Percentiles rank a stretch among this genome's conserved stretches.
These are phyloP conservation scores for Cavia porcellus DNA, from an alignment of 2,113 vertebrate species.

Conservation along the genomic window DNA sequence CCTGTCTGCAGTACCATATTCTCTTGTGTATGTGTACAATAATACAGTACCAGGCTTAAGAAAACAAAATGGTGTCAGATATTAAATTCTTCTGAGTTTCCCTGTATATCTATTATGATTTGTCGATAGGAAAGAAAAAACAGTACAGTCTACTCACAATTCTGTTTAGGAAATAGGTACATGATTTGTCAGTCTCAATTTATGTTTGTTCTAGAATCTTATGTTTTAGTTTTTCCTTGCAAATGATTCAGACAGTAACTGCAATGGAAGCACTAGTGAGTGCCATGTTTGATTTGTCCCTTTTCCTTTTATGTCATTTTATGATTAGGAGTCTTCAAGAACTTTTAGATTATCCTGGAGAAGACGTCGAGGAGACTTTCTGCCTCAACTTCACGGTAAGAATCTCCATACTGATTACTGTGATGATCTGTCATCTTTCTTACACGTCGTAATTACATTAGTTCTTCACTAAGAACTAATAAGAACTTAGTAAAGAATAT, in stretches of 20 bases:
- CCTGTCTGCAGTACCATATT: not conserved
- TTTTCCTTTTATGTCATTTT: conserved; percentile 59
- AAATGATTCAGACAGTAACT: not conserved
- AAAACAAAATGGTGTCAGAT: not conserved
- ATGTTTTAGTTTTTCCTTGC: conserved; percentile 30
- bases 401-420: not conserved
- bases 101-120: not conserved
- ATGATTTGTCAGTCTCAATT: not conserved
- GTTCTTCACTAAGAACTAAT: too few species aligned
- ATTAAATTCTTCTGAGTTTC: not conserved
- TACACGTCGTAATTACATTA: not conserved
- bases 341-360: conserved; percentile 94
- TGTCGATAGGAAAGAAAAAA: not conserved
- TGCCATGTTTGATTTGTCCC: conserved; percentile 20
- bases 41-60: not conserved
- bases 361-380: conserved; percentile 95
- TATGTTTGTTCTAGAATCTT: conserved; percentile 61
- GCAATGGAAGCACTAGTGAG: not conserved
- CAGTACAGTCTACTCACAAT: not conserved
- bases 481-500: too few species aligned
- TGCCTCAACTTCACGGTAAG: conserved; percentile 97
- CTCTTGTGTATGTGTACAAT: not conserved
- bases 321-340: conserved; percentile 95
- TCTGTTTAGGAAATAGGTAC: not conserved
- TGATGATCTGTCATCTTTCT: not conserved